A percentile compares a stretch with the other conserved stretches of the same genome.
phyloP scores from a whole-genome alignment of 2,888 invertebrate genomes.

The Tipula helvola region DNA sequence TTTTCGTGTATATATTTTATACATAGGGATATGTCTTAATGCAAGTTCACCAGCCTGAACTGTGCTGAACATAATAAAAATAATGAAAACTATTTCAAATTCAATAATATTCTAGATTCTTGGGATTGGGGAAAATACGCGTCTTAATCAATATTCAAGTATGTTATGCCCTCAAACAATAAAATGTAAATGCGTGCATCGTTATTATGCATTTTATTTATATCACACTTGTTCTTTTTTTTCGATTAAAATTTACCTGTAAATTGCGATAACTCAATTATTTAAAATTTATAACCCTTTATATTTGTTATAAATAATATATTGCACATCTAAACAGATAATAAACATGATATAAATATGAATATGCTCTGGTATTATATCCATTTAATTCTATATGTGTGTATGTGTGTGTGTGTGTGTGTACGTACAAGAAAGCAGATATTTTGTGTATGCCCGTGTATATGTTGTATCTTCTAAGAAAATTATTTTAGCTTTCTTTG shows the following conservation, averaged over 20 bases:
- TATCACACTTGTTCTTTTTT: background rate
- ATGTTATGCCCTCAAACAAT: background rate
- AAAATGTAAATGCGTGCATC: background rate
- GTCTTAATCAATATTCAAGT: background rate
- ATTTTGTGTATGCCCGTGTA: background rate
- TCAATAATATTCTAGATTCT: background rate
- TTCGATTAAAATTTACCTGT: background rate
- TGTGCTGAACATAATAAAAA: background rate
- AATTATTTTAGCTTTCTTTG: background rate
- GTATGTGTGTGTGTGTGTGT: too few species aligned
- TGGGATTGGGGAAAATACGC: background rate
- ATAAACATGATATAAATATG: constrained; percentile 4
- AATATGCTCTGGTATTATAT: background rate
- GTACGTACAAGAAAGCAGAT: background rate
- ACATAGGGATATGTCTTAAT: background rate
- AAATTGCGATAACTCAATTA: background rate
- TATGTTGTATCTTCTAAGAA: background rate
- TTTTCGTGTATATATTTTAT: background rate
- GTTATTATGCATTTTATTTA: background rate
- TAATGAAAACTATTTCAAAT: background rate
- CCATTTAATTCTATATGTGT: background rate
- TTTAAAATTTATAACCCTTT: background rate
- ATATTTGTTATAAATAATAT: constrained; percentile 4
- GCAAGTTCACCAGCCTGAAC: background rate
- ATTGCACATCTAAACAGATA: constrained; percentile 4